A percentile compares a stretch with the other conserved stretches of the same genome.
These are phyloP conservation scores for Holcopasites calliopsidis DNA, from an alignment of 1,140 invertebrate genomes.

Conservation along the genomic window DNA sequence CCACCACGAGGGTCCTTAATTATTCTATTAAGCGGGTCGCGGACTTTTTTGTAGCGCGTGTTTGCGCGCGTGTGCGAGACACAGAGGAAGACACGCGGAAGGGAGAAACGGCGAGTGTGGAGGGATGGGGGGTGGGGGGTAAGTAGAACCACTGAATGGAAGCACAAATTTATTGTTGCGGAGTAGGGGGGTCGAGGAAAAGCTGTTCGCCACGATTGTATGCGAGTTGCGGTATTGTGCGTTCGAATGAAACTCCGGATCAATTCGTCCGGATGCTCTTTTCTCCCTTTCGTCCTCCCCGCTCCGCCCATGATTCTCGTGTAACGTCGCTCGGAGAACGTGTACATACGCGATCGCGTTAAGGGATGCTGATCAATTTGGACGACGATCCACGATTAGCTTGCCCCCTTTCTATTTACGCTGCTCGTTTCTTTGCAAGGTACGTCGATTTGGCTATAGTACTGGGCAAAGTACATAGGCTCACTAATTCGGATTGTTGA, in stretches of 20 bases:
- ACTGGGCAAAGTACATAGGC: neutral
- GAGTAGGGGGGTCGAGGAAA: constrained; percentile 42
- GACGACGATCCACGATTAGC: constrained; percentile 15
- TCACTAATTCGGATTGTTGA: neutral
- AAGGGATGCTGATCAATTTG: constrained; percentile 31
- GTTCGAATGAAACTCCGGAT: constrained; percentile 52
- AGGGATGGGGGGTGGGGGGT: constrained; percentile 5
- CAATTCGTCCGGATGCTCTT: constrained; percentile 61
- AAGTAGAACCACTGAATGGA: constrained; percentile 53
- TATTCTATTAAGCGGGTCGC: constrained; percentile 79
- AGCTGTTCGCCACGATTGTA: constrained; percentile 59
- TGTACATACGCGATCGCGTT: neutral
- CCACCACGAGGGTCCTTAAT: constrained; percentile 76
- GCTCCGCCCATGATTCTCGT: too few species aligned
- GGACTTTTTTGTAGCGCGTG: constrained; percentile 76
- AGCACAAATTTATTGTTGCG: constrained; percentile 67
- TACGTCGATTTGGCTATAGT: neutral
- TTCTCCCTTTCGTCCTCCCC: constrained; percentile 13
- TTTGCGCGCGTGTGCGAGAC: constrained; percentile 11
- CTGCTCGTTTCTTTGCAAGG: neutral
- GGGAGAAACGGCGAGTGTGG: too few species aligned
- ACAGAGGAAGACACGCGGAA: neutral
- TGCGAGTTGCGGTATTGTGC: constrained; percentile 63
- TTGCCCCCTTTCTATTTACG: neutral
- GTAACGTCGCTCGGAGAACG: too few species aligned